phyloP scores from a whole-genome alignment of 2,797 vertebrate species.

The Sebastes diaconus region DNA sequence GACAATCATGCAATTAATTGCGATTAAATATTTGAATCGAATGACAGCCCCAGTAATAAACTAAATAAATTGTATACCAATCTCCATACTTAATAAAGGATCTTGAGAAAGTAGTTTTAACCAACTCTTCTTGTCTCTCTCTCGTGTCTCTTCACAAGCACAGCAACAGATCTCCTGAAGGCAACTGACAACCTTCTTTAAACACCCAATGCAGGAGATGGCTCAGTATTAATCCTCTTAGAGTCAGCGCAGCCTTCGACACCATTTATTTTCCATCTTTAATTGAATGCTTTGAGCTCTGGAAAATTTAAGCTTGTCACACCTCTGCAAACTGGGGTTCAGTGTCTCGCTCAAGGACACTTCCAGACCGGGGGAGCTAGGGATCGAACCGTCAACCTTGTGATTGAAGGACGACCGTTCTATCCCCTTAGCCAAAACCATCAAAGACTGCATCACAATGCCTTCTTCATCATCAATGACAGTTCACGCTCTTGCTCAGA shows the following conservation, averaged over 20 bases:
- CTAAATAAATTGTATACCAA: background rate
- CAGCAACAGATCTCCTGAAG: conserved; percentile 4
- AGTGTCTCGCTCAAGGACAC: background rate
- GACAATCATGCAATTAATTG: no score
- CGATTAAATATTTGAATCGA: no score
- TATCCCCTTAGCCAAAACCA: background rate
- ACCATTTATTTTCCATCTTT: conserved; percentile 25
- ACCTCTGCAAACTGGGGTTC: background rate
- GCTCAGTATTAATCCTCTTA: conserved; percentile 39
- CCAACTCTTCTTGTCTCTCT: background rate
- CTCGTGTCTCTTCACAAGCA: background rate
- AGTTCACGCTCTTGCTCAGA: conserved; percentile 20
- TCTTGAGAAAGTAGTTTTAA: background rate
- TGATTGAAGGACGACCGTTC: background rate
- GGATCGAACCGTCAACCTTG: no score
- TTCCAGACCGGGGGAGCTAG: background rate
- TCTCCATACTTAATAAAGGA: background rate
- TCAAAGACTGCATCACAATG: background rate
- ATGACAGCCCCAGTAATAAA: background rate
- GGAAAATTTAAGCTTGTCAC: background rate
- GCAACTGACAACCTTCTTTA: conserved; percentile 4
- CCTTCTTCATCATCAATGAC: background rate
- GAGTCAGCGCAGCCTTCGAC: background rate
- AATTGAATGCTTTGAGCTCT: conserved; percentile 9
- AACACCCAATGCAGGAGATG: background rate